phyloP scores from a whole-genome alignment of 2,113 vertebrate species.

The Lamprologus speciosus region DNA sequence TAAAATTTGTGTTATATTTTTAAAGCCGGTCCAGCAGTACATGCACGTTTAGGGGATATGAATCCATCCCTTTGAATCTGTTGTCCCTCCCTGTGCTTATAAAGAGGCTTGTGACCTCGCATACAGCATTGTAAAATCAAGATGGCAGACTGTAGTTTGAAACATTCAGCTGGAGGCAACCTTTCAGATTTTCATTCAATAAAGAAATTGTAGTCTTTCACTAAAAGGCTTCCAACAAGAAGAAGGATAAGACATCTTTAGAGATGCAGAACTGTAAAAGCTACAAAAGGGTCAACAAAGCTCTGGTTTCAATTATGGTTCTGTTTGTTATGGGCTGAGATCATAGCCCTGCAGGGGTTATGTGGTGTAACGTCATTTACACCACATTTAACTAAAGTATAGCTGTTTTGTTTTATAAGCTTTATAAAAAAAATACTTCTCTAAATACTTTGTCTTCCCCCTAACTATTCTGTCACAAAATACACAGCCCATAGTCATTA shows the following conservation, averaged over 20 bases:
- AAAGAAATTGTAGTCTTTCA: neutral
- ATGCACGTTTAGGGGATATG: neutral
- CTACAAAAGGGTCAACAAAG: neutral
- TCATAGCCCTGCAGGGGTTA: neutral
- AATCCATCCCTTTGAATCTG: neutral
- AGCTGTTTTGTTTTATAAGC: neutral
- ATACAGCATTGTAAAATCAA: neutral
- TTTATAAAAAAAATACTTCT: neutral
- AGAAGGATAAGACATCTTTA: neutral
- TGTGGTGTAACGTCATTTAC: neutral
- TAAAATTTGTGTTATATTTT: neutral
- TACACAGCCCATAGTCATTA: neutral
- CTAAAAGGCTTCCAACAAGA: neutral
- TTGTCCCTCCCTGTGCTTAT: neutral
- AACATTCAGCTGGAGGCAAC: neutral
- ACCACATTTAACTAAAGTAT: neutral
- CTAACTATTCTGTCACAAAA: neutral
- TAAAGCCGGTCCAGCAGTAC: neutral
- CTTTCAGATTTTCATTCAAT: neutral
- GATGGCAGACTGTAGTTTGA: neutral
- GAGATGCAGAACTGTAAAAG: neutral
- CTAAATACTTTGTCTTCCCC: neutral
- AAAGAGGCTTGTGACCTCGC: neutral
- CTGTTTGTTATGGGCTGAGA: neutral
- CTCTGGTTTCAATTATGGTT: neutral